A percentile compares a stretch with the other conserved stretches of the same genome.
phyloP scores from a whole-genome alignment of 1,140 invertebrate species.

The Drosophila sproati region DNA sequence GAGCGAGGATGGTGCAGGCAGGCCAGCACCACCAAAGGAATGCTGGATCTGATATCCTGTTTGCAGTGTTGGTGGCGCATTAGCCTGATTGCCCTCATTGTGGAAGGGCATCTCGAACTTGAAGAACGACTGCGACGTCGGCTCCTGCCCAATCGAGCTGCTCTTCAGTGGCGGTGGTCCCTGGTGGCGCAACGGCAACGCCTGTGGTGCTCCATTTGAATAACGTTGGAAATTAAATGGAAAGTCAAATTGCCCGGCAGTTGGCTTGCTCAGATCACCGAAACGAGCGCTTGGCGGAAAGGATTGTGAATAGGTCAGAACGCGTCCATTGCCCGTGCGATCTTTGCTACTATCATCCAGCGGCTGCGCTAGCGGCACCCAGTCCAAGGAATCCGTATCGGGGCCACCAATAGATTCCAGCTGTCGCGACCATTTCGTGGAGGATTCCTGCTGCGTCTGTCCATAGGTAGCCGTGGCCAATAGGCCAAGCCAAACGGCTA shows the following conservation, averaged over 20 bases:
- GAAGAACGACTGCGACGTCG: conserved; percentile 82
- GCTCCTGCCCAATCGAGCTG: conserved; percentile 55
- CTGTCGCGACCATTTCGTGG: conserved; percentile 77
- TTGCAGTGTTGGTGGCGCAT: conserved; percentile 69
- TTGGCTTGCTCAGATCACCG: conserved; percentile 65
- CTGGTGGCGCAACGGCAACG: conserved; percentile 53
- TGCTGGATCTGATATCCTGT: conserved; percentile 83
- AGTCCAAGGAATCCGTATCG: conserved; percentile 67
- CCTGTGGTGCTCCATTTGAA: conserved; percentile 53
- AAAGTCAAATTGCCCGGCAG: conserved; percentile 63
- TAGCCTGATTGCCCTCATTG: conserved; percentile 50
- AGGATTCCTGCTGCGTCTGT: conserved; percentile 58
- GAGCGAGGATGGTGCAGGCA: conserved; percentile 65
- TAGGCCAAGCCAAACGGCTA: conserved; percentile 61
- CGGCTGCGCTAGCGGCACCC: conserved; percentile 77
- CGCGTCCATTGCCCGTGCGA: conserved; percentile 75
- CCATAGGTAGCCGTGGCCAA: conserved; percentile 41
- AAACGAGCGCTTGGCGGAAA: conserved; percentile 75
- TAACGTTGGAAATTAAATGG: conserved; percentile 76
- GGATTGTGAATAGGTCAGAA: conserved; percentile 79
- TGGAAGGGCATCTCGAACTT: conserved; percentile 84
- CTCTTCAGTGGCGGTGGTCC: conserved; percentile 45
- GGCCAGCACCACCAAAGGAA: conserved; percentile 53
- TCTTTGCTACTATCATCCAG: conserved; percentile 68
- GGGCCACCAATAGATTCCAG: conserved; percentile 60